Percentiles rank a stretch among this genome's conserved stretches.
Conservation (phyloP, 2,113 vertebrate genomes). For the Protobothrops flavoviridis region DNA sequence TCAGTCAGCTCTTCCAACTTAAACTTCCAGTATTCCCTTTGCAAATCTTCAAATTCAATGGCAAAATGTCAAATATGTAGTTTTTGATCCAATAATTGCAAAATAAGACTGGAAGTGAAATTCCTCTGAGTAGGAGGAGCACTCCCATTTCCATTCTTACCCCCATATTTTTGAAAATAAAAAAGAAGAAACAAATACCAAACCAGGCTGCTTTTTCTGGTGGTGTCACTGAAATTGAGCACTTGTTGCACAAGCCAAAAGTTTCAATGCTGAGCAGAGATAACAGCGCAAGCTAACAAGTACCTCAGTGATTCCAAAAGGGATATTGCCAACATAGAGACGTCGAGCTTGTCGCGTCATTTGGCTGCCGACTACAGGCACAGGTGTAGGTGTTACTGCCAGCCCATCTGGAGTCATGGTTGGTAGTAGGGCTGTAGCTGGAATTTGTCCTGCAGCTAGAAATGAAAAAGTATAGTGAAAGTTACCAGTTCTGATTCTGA, state of each 20-base stretch:
- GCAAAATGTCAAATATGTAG: not conserved
- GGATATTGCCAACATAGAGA: conserved; percentile 92
- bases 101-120: not conserved
- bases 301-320: conserved; percentile 92
- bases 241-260: not conserved
- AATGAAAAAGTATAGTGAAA: not conserved
- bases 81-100: not conserved
- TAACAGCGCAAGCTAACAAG: conserved; percentile 15
- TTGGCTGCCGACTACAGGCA: conserved; percentile 91
- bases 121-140: not conserved
- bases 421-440: conserved; percentile 88
- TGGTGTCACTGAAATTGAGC: not conserved
- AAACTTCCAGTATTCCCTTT: not conserved
- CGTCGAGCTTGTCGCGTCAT: conserved; percentile 91
- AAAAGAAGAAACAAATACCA: not conserved
- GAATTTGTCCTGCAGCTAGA: conserved; percentile 91
- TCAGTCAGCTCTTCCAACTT: not conserved
- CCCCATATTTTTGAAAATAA: not conserved
- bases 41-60: not conserved
- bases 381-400: conserved; percentile 87
- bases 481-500: not conserved
- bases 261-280: not conserved
- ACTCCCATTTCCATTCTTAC: not conserved
- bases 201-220: not conserved
- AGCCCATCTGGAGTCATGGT: conserved; percentile 90